Base-by-base conservation (phyloP, 2,113 vertebrate genomes). In the Dipodomys spectabilis region DNA sequence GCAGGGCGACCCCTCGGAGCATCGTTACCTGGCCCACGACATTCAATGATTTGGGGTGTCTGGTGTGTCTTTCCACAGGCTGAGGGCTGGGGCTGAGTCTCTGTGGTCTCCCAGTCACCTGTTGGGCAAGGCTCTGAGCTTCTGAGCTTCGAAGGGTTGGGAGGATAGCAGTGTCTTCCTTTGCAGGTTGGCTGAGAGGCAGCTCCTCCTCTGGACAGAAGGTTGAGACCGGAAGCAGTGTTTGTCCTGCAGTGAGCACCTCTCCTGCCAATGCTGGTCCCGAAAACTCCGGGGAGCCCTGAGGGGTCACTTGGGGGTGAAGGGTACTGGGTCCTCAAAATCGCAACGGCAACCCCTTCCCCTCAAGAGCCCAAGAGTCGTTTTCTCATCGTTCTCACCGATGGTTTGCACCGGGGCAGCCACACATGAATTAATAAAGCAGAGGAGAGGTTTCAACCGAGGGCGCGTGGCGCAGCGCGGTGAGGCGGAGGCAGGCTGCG, bases 21-120 rank as follows among this genome's bases (percentile, higher is more conserved):
- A 10, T 53, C 28, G 1, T 2, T 2, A 12, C 0, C 3, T 9
- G 32, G 7, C 19, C 10, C 64, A 53, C 62, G 20, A 11, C 8
- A 4, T 13, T 32, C 5, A 32, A 0, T 30, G 11, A n/a, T 60
- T 16, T 62, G 65, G 53, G 71, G 25, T 6, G 7, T 35, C 57
- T 69, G 8, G 39, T 9, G 45, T 30, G 25, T n/a, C 11, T 57
- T 39, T 30, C 44, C 32, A 1, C 4, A 19, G 39, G 30, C 19
- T 20, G 13, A 2, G 18, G 28, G 44, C 23, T 20, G 53, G 75
- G 67, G 30, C 6, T 0, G 0, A 35, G 35, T 65, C 27, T 57
- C 9, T 2, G 3, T 0, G 5, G 12, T 57, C 73, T 15, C 25
- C 27, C 28, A 23, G 2, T 62, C 13, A 15, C 19, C 57, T 80